A percentile compares a stretch with the other conserved stretches of the same genome.
These are phyloP conservation scores for Beaufortia kweichowensis DNA, from an alignment of 2,113 vertebrate species.

Conservation along the genomic window DNA sequence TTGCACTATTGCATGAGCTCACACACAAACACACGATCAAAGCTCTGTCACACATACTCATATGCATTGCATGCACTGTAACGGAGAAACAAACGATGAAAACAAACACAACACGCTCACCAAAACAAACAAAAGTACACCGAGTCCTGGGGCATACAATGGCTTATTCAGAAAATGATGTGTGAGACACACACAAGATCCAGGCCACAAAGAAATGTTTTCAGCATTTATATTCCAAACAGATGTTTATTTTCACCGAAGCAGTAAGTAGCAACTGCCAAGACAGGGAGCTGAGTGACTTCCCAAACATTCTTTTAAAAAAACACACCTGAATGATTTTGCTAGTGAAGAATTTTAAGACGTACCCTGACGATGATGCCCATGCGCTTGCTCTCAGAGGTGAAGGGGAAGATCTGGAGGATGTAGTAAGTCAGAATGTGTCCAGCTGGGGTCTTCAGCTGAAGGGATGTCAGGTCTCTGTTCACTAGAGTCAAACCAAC, in stretches of 20 bases:
- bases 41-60: not conserved
- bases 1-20: not conserved
- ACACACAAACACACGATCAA: slow-evolving; percentile 1
- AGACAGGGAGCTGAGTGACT: too few relatives aligned
- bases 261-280: too few relatives aligned
- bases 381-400: slow-evolving; percentile 97
- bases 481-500: slow-evolving; percentile 92
- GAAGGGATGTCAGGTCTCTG: slow-evolving; percentile 91
- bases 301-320: too few relatives aligned
- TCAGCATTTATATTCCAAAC: not conserved
- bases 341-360: not conserved
- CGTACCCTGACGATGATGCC: slow-evolving; percentile 92
- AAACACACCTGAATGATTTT: too few relatives aligned
- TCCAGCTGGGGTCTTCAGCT: slow-evolving; percentile 89
- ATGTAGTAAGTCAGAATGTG: slow-evolving; percentile 90
- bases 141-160: not conserved
- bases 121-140: not conserved
- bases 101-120: not conserved
- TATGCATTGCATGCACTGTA: not conserved
- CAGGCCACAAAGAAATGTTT: not conserved
- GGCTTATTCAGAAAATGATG: not conserved
- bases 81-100: not conserved
- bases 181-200: not conserved
- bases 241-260: not conserved
- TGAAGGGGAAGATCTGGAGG: slow-evolving; percentile 83